Conservation (phyloP, 2,113 vertebrate species). For the Oreamnos americanus region DNA sequence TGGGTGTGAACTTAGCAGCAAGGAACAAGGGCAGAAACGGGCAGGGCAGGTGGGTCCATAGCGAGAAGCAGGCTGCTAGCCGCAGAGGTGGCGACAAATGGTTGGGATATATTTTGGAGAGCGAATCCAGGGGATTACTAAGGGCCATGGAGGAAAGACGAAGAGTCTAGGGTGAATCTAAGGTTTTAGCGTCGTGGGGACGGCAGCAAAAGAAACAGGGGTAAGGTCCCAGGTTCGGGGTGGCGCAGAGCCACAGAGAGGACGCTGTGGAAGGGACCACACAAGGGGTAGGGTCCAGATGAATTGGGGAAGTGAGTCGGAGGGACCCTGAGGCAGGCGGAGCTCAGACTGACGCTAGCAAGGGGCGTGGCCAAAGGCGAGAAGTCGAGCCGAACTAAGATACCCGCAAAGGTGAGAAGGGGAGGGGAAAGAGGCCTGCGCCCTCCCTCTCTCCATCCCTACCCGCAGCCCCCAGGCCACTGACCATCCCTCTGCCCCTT, state of each 20-base stretch:
- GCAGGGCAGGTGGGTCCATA: neutral
- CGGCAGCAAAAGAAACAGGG: neutral
- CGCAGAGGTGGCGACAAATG: neutral
- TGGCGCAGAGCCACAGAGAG: too few species aligned
- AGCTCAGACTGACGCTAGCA: neutral
- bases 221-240: neutral
- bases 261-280: neutral
- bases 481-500: neutral
- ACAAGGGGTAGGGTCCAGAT: neutral
- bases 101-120: neutral
- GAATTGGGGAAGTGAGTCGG: neutral
- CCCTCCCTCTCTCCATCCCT: too few species aligned
- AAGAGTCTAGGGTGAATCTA: neutral
- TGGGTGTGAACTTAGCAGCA: accelerated
- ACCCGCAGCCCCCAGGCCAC: accelerated
- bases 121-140: neutral
- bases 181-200: neutral
- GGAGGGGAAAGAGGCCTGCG: neutral
- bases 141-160: neutral
- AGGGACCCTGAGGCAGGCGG: neutral
- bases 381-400: neutral
- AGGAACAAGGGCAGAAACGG: neutral
- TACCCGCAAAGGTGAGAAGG: neutral
- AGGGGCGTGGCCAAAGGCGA: neutral
- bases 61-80: neutral